phyloP scores from a whole-genome alignment of 1,140 invertebrate species.

The Drosophila nikananu region DNA sequence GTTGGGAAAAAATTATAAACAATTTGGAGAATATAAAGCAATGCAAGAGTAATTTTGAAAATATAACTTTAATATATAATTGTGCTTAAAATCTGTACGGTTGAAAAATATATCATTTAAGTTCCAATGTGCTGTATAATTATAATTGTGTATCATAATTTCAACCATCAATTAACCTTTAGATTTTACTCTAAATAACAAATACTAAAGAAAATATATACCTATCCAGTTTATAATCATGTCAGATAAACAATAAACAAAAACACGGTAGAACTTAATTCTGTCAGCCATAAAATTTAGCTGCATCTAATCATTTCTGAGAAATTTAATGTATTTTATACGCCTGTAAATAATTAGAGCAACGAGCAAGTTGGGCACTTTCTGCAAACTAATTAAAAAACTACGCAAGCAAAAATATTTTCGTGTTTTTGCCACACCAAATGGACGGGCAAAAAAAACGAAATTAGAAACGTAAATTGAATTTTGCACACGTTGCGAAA shows the following conservation, averaged over 20 bases:
- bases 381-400: constrained; percentile 74
- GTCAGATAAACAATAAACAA: neutral
- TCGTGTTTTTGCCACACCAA: constrained; percentile 59
- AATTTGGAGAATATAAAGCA: too few relatives aligned
- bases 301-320: constrained; percentile 2
- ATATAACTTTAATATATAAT: neutral
- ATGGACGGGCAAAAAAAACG: constrained; percentile 34
- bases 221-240: neutral
- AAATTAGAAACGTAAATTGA: constrained; percentile 80
- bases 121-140: too few relatives aligned
- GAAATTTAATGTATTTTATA: constrained; percentile 7
- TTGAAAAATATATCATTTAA: neutral
- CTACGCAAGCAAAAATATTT: constrained; percentile 76
- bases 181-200: neutral
- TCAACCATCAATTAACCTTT: neutral
- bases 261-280: constrained; percentile 11
- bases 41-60: neutral
- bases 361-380: constrained; percentile 11
- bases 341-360: constrained; percentile 21
- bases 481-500: constrained; percentile 70
- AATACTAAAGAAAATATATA: neutral
- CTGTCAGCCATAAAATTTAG: neutral
- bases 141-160: neutral
- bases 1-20: too few relatives aligned
- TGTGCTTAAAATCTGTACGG: neutral